Conservation (phyloP, 1,140 invertebrate genomes). For the Mamestra configurata region DNA sequence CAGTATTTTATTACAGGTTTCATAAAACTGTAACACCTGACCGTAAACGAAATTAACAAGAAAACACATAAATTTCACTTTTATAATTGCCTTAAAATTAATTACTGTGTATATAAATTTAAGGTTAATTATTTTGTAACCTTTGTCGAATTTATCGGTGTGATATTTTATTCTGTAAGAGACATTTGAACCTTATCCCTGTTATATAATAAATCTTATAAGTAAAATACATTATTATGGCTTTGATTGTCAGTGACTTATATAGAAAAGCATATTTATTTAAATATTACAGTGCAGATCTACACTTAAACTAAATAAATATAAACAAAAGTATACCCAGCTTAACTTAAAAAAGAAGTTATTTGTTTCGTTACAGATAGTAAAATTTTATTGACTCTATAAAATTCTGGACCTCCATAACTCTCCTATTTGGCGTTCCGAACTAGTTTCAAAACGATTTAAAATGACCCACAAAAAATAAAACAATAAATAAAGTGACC, state of each 20-base stretch:
- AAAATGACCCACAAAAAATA: slow-evolving; percentile 24
- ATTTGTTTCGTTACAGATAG: not conserved
- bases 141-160: not conserved
- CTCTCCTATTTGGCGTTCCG: slow-evolving; percentile 29
- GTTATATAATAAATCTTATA: no score
- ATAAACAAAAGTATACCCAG: slow-evolving; percentile 16
- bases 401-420: slow-evolving; percentile 43
- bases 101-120: slow-evolving; percentile 2
- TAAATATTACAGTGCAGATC: not conserved
- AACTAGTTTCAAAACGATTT: slow-evolving; percentile 33
- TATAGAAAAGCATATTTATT: no score
- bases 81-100: slow-evolving; percentile 17
- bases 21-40: slow-evolving; percentile 33
- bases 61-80: slow-evolving; percentile 6
- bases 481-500: slow-evolving; percentile 31
- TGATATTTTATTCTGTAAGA: no score
- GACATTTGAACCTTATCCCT: no score
- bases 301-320: not conserved
- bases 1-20: not conserved
- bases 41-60: slow-evolving; percentile 2
- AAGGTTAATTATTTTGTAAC: not conserved
- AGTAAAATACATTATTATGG: no score
- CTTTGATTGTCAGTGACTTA: no score
- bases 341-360: slow-evolving; percentile 19
- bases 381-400: slow-evolving; percentile 38